These are phyloP conservation scores for Tanypteryx hageni DNA, from an alignment of 2,888 invertebrate species.

Conservation along the genomic window DNA sequence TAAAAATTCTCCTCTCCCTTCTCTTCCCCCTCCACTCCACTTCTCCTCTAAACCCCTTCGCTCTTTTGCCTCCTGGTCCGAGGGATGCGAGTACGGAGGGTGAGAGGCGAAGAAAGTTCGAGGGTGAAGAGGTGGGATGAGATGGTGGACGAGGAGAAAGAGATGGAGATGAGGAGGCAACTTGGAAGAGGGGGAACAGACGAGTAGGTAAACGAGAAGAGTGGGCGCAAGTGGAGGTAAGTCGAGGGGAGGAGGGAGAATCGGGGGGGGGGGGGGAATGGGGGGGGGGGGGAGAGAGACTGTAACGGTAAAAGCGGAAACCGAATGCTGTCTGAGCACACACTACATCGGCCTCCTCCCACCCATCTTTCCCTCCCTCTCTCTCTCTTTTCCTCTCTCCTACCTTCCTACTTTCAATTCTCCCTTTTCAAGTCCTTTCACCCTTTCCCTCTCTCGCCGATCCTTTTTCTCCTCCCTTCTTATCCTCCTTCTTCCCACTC, in stretches of 20 bases:
- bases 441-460: conserved; percentile 2
- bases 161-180: background rate
- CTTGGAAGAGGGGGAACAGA: background rate
- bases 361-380: conserved; percentile 6
- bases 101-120: background rate
- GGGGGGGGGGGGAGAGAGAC: background rate
- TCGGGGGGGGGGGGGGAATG: background rate
- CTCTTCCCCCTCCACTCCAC: background rate
- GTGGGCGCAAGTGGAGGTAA: background rate
- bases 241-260: background rate
- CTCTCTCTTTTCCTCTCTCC: background rate
- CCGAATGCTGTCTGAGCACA: conserved; percentile 18
- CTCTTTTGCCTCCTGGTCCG: background rate
- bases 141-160: background rate
- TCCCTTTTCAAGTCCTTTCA: background rate
- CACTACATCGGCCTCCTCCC: background rate
- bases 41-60: background rate
- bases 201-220: background rate
- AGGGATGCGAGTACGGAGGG: background rate
- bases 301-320: conserved; percentile 62
- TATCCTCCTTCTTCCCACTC: too few relatives aligned
- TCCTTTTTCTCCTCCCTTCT: background rate
- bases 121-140: background rate
- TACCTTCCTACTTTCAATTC: too few relatives aligned
- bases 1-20: background rate